phyloP scores from a whole-genome alignment of 2,113 vertebrate genomes.

The Xerus inauris region DNA sequence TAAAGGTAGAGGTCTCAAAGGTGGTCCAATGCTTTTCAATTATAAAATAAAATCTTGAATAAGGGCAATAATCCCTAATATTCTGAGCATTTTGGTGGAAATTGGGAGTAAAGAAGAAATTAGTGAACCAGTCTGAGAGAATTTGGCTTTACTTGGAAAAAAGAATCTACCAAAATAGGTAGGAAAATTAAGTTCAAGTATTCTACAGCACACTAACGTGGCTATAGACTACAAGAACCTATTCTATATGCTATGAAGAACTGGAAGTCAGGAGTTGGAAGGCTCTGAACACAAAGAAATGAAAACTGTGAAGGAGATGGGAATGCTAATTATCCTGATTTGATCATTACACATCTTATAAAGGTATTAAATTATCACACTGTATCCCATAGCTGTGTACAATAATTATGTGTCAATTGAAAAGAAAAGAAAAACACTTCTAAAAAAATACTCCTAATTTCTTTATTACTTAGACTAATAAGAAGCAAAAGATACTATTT shows the following conservation, averaged over 20 bases:
- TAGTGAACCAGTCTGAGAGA: background rate
- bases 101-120: background rate
- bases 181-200: background rate
- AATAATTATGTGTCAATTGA: background rate
- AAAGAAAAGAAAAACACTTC: background rate
- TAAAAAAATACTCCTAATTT: background rate
- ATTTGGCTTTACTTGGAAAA: background rate
- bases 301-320: background rate
- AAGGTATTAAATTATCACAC: background rate
- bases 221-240: background rate
- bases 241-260: background rate
- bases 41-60: conserved; percentile 28
- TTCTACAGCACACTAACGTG: background rate
- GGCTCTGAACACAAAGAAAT: background rate
- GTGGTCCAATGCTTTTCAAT: background rate
- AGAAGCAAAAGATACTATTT: background rate
- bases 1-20: background rate
- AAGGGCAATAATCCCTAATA: background rate
- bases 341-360: background rate
- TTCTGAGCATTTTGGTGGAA: conserved; percentile 23
- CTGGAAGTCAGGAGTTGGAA: background rate
- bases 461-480: background rate
- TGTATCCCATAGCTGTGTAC: background rate
- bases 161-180: background rate
- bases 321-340: background rate